Base-by-base conservation (phyloP, 2,888 invertebrate species). In the Philereme transversata region DNA sequence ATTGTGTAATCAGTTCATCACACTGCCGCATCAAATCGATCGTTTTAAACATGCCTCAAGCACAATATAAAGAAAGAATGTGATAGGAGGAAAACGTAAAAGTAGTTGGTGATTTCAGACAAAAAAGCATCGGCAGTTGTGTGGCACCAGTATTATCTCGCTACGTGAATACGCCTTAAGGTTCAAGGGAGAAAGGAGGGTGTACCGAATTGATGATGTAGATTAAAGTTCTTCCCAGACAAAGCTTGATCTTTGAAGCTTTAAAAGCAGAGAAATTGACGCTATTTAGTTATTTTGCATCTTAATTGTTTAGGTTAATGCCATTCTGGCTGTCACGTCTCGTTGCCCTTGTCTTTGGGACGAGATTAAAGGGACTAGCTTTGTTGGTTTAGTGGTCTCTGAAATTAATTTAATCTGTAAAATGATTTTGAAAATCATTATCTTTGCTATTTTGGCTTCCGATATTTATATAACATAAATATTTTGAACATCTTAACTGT, bases 121-220 rank as follows among this genome's bases (percentile, higher is more conserved):
- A 1, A 3, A 22, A 22, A 22, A 22, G 22, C 22, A 3, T 22
- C 22, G 22, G 1, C 22, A 22, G 22, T 3, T 22, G 22, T 22
- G 22, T 22, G 22, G 22, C 22, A 22, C 22, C 22, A 22, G 22
- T 22, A 22, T 22, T 22, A 22, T 22, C n/a, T n/a, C 22, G 22
- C 22, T 22, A 22, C 35, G 35, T 47, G 47, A 48, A 60, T 34
- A n/a, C 11, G 52, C 57, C 51, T 38, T 49, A 35, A 50, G 43
- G 44, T 57, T 57, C n/a, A 7, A 57, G 60, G 62, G 60, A 64
- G 56, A 41, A 58, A 48, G 53, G 40, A 46, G 63, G 51, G 64
- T 65, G 49, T 44, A 34, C 57, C 47, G 64, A 75, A 78, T 79
- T 73, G 77, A 79, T 78, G 78, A 72, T 69, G 72, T 70, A 73